Evolutionary conservation across 2,797 vertebrate genomes (phyloP).

Genomic region (Cygnus olor): DNA sequence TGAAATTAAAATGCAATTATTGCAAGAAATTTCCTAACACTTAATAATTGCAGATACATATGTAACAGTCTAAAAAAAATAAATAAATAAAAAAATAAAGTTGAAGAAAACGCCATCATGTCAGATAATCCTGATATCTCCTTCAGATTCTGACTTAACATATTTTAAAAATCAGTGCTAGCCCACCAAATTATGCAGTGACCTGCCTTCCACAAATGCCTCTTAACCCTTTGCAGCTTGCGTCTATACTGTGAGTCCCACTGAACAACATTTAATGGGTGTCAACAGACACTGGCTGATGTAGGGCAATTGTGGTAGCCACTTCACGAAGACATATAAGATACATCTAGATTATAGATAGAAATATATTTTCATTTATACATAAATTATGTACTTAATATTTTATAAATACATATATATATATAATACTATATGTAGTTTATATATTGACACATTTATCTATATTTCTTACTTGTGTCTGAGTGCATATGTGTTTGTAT

Average conservation of each 20-base stretch:
- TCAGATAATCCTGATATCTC: neutral
- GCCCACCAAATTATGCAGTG: neutral
- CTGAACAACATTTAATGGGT: neutral
- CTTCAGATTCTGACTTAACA: neutral
- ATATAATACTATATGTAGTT: too few relatives aligned
- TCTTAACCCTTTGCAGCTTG: neutral
- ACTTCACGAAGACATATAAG: neutral
- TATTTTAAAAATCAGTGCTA: neutral
- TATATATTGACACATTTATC: neutral
- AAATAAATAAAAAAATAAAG: neutral
- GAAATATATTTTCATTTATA: too few relatives aligned
- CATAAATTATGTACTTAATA: too few relatives aligned
- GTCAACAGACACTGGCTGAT: neutral
- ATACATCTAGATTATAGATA: neutral
- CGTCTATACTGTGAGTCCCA: neutral
- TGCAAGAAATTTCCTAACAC: conserved; percentile 16
- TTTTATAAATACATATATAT: too few relatives aligned
- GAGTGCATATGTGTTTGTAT: too few relatives aligned
- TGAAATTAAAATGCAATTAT: conserved; percentile 64
- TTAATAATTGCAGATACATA: neutral
- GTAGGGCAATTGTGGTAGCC: neutral
- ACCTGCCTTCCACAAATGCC: neutral
- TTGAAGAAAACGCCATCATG: neutral
- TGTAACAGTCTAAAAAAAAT: neutral
- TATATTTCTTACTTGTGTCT: neutral